These are phyloP conservation scores for Torymus auratus DNA, from an alignment of 2,888 invertebrate genomes.

Conservation along the genomic window DNA sequence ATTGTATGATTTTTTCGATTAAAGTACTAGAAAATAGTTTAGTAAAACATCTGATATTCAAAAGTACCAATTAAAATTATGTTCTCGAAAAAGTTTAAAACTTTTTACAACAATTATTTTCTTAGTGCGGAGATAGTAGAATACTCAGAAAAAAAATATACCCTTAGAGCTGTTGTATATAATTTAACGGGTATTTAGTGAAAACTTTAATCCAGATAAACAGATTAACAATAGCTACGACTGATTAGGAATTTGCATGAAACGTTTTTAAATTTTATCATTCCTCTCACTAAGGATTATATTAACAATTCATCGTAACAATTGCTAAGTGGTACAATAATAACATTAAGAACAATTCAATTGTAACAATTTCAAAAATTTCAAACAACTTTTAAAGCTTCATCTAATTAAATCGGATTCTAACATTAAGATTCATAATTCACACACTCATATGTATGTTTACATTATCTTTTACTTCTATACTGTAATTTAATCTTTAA, in stretches of 20 bases:
- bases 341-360: no score
- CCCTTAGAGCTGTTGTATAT: slow-evolving; percentile 5
- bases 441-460: no score
- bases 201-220: slow-evolving; percentile 19
- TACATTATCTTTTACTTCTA: no score
- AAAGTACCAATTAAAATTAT: background rate
- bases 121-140: slow-evolving; percentile 34
- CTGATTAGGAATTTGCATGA: slow-evolving; percentile 37
- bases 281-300: background rate
- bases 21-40: background rate
- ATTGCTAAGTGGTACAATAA: background rate
- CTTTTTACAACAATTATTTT: slow-evolving; percentile 37
- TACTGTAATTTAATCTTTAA: no score
- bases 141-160: slow-evolving; percentile 21
- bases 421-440: no score
- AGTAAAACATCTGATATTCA: background rate
- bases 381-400: no score
- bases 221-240: slow-evolving; percentile 4
- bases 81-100: background rate
- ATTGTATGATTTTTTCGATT: background rate
- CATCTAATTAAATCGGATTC: no score
- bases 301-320: slow-evolving; percentile 2
- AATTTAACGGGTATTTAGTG: slow-evolving; percentile 25
- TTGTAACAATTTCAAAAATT: no score
- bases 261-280: background rate